Percentiles rank a stretch among this genome's conserved stretches.
Conservation (phyloP, 2,888 invertebrate genomes). For the Hypercompe scribonia region DNA sequence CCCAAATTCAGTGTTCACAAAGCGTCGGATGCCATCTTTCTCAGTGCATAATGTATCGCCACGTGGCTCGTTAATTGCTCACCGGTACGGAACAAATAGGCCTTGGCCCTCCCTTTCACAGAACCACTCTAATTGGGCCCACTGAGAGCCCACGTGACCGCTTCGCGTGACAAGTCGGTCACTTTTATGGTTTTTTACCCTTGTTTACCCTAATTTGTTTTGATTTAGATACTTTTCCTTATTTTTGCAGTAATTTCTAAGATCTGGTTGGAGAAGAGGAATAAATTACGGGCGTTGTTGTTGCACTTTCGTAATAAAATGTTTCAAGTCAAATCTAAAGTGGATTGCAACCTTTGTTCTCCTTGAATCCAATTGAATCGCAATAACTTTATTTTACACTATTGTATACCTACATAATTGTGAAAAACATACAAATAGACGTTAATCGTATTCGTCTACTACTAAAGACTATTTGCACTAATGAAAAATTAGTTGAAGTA, state of each 20-base stretch:
- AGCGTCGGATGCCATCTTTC: constrained; percentile 49
- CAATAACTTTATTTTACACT: no score
- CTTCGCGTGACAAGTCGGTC: constrained; percentile 49
- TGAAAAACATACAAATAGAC: no score
- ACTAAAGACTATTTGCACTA: no score
- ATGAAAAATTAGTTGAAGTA: no score
- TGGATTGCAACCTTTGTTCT: no score
- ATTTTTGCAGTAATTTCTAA: not conserved
- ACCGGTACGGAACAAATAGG: constrained; percentile 52
- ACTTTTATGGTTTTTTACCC: constrained; percentile 55
- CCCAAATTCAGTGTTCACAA: constrained; percentile 47
- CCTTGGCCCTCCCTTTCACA: constrained; percentile 43
- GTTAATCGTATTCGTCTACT: no score
- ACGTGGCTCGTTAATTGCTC: constrained; percentile 61
- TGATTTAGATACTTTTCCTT: constrained; percentile 19
- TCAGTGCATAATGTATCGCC: constrained; percentile 64
- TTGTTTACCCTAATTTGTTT: constrained; percentile 21
- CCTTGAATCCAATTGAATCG: no score
- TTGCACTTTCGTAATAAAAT: not conserved
- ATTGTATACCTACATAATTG: no score
- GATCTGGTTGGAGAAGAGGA: constrained; percentile 6
- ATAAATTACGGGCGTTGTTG: not conserved
- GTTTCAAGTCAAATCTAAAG: not conserved
- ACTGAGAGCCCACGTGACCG: constrained; percentile 70
- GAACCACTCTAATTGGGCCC: constrained; percentile 70